Percentiles rank a stretch among this genome's conserved stretches.
These are phyloP conservation scores for Alviniconcha marisindica DNA, from an alignment of 1,140 invertebrate genomes.

Conservation along the genomic window DNA sequence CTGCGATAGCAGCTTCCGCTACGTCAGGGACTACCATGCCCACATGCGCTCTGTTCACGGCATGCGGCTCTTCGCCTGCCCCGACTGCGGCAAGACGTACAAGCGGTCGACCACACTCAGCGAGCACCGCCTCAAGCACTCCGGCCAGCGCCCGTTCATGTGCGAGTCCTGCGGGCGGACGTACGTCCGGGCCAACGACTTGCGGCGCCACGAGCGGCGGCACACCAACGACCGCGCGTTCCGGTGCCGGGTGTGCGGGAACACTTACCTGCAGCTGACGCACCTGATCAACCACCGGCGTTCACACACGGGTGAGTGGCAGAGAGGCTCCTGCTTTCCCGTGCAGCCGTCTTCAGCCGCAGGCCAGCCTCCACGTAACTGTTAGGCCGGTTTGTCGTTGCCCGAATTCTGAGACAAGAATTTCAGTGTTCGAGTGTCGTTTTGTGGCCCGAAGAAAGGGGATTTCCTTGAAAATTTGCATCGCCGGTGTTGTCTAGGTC, in stretches of 20 bases:
- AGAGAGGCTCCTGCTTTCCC: no score
- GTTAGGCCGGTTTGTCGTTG: no score
- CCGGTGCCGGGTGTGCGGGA: not conserved
- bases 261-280: no score
- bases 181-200: not conserved
- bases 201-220: not conserved
- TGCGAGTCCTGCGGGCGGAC: constrained; percentile 18
- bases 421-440: no score
- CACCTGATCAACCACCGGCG: no score
- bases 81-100: constrained; percentile 5
- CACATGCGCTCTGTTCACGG: constrained; percentile 25
- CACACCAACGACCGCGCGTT: not conserved
- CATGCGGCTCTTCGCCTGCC: not conserved
- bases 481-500: no score
- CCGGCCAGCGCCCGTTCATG: not conserved
- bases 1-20: constrained; percentile 58
- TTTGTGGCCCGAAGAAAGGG: no score
- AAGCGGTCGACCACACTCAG: constrained; percentile 79
- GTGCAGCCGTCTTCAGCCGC: no score
- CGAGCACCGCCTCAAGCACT: not conserved
- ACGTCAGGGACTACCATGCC: constrained; percentile 51
- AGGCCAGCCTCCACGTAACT: no score
- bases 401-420: no score
- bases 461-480: no score
- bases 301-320: no score